These are phyloP conservation scores for Mixornis gularis DNA, from an alignment of 2,113 vertebrate species.

Conservation along the genomic window DNA sequence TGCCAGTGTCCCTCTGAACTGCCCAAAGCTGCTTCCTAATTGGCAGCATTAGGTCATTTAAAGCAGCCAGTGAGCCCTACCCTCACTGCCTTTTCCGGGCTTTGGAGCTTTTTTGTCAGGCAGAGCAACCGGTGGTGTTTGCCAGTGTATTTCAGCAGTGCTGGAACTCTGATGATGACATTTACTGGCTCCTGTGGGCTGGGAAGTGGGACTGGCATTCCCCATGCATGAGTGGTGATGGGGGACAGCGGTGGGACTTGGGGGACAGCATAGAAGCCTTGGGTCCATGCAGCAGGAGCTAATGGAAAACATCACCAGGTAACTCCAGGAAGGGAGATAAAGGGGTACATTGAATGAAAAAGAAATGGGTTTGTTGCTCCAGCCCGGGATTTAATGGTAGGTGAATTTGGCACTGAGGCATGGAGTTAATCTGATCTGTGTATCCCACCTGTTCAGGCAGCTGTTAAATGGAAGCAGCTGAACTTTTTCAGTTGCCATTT, in stretches of 20 bases:
- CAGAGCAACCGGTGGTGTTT: neutral
- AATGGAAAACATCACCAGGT: constrained; percentile 10
- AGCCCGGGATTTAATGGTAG: constrained; percentile 11
- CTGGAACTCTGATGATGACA: neutral
- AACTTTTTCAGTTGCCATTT: constrained; percentile 10
- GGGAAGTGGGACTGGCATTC: neutral
- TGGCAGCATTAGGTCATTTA: constrained; percentile 57
- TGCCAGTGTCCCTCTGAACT: constrained; percentile 16
- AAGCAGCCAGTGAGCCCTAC: neutral
- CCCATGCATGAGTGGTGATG: neutral
- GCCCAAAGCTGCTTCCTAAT: constrained; percentile 12
- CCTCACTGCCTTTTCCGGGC: constrained; percentile 46
- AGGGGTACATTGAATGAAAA: neutral
- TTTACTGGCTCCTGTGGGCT: neutral
- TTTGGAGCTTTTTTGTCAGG: neutral
- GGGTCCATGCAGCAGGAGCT: neutral
- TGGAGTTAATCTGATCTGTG: constrained; percentile 11
- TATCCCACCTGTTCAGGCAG: constrained; percentile 53
- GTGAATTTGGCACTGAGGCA: neutral
- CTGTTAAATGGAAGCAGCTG: constrained; percentile 37
- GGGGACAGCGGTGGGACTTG: neutral
- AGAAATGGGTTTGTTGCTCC: neutral
- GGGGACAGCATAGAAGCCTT: neutral
- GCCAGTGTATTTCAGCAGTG: neutral
- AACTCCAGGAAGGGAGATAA: neutral